A percentile compares a stretch with the other conserved stretches of the same genome.
Evolutionary conservation across 2,797 vertebrate species (phyloP).

Genomic region (Nothura maculosa): DNA sequence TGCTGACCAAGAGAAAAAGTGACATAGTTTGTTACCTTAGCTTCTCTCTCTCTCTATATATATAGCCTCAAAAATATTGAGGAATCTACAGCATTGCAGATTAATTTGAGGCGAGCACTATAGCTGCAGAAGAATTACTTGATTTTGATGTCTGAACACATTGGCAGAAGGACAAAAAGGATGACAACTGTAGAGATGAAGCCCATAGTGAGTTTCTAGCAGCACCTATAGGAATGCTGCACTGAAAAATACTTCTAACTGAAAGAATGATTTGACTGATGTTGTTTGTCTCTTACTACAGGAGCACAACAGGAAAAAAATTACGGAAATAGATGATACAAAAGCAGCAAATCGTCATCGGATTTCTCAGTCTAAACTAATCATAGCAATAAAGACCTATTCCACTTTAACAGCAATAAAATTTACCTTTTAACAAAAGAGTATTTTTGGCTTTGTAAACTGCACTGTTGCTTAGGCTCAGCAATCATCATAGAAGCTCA

Average conservation of each 20-base stretch:
- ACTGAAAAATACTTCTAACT: background rate
- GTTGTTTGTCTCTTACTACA: slow-evolving; percentile 6
- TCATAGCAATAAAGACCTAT: background rate
- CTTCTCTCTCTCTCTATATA: too few species aligned
- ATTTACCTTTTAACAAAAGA: background rate
- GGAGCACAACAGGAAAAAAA: background rate
- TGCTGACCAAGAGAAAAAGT: background rate
- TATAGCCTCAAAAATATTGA: background rate
- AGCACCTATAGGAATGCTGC: background rate
- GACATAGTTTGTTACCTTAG: background rate
- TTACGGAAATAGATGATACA: slow-evolving; percentile 10
- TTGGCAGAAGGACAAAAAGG: background rate
- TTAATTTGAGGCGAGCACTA: background rate
- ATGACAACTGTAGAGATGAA: background rate
- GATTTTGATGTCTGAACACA: background rate
- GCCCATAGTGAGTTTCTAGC: background rate
- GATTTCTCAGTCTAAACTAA: slow-evolving; percentile 20
- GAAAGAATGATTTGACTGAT: background rate
- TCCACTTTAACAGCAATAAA: background rate
- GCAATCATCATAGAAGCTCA: background rate
- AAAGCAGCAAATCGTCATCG: background rate
- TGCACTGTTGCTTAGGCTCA: background rate
- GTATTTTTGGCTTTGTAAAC: background rate
- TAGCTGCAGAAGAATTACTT: background rate
- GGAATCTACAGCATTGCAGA: background rate